phyloP scores from a whole-genome alignment of 2,888 invertebrate species.

The Cerceris ruficornis region DNA sequence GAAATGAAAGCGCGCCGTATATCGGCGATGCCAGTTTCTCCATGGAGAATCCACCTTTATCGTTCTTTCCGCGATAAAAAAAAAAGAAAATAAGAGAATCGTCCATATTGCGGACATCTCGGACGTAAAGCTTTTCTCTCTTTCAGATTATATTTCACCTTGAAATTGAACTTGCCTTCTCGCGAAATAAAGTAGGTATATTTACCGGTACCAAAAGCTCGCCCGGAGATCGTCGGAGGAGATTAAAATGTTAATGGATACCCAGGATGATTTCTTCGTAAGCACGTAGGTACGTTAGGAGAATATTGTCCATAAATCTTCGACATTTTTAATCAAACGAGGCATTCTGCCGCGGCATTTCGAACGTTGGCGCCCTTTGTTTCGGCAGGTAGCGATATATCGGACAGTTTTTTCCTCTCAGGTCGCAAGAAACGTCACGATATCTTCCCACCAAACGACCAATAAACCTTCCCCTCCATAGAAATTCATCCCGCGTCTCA shows the following conservation, averaged over 20 bases:
- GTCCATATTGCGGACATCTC: conserved; percentile 27
- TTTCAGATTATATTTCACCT: conserved; percentile 28
- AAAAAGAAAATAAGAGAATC: conserved; percentile 34
- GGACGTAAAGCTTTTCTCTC: conserved; percentile 19
- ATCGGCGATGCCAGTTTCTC: conserved; percentile 11
- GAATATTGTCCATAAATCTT: conserved; percentile 39
- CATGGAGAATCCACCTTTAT: conserved; percentile 62
- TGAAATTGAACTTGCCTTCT: conserved; percentile 46
- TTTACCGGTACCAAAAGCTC: not conserved
- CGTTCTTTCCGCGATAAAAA: conserved; percentile 34
- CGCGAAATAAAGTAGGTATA: not conserved
- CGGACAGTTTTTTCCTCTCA: not conserved
- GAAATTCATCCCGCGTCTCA: not conserved
- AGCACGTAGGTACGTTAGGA: not conserved
- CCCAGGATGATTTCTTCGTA: conserved; percentile 24
- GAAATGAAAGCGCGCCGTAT: not conserved
- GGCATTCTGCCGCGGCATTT: not conserved
- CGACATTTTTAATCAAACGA: conserved; percentile 44
- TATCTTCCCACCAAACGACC: not conserved
- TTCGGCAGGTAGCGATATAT: not conserved
- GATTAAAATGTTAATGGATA: conserved; percentile 59
- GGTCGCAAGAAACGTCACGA: not conserved
- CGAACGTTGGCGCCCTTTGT: not conserved
- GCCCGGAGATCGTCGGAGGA: conserved; percentile 21
- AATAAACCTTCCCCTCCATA: not conserved